Percentiles rank a stretch among this genome's conserved stretches.
Conservation (phyloP, 2,888 invertebrate genomes). For the Galeopsomyia nigrocyanea region DNA sequence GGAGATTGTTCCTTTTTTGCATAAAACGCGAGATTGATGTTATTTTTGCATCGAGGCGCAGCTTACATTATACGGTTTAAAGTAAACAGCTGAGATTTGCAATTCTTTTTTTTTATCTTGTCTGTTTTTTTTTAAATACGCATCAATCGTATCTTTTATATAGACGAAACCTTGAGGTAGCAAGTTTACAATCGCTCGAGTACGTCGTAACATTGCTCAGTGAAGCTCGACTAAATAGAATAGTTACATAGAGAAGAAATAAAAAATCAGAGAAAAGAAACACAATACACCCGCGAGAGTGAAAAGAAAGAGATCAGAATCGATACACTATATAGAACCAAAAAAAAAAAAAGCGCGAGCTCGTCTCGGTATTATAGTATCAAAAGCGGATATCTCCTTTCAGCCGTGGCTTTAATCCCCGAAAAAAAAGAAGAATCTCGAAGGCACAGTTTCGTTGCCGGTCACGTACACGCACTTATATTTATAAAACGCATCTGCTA, state of each 20-base stretch:
- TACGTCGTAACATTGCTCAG: not conserved
- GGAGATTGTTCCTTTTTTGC: too few species aligned
- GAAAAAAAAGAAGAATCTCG: constrained; percentile 32
- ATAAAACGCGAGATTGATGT: too few species aligned
- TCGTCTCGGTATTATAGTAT: not conserved
- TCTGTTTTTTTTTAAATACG: too few species aligned
- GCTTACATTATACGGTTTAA: too few species aligned
- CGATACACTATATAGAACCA: not conserved
- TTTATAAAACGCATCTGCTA: constrained; percentile 3
- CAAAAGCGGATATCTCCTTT: constrained; percentile 25
- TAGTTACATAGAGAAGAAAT: constrained; percentile 1
- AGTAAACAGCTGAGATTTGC: too few species aligned
- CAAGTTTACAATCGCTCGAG: not conserved
- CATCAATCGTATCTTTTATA: too few species aligned
- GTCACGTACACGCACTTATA: constrained; percentile 7
- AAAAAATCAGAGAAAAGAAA: constrained; percentile 8
- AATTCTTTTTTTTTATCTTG: too few species aligned
- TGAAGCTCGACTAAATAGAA: not conserved
- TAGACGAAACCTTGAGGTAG: too few species aligned
- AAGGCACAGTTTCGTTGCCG: constrained; percentile 25
- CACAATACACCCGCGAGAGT: not conserved
- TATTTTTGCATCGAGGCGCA: too few species aligned
- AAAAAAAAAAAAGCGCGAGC: not conserved
- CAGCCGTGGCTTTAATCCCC: constrained; percentile 17
- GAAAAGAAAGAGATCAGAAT: not conserved